These are phyloP conservation scores for Nasonia oneida DNA, from an alignment of 2,888 invertebrate species.

Conservation along the genomic window DNA sequence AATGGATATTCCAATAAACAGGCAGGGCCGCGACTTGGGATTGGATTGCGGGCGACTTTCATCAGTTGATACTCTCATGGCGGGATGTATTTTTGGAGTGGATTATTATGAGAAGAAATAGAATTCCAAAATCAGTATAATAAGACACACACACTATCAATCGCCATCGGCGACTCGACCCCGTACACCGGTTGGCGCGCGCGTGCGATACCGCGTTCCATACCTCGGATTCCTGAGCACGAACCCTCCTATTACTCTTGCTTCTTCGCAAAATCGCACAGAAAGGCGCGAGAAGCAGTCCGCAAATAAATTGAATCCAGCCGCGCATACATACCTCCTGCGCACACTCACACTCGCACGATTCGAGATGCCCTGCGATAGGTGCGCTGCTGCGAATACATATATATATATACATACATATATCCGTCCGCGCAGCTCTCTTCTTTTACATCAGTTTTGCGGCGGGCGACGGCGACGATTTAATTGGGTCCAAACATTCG, in stretches of 20 bases:
- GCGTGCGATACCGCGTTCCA: neutral
- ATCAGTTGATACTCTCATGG: neutral
- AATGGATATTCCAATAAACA: slow-evolving; percentile 2
- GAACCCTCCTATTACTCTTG: neutral
- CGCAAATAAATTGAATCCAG: slow-evolving; percentile 24
- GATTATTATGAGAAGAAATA: too few species aligned
- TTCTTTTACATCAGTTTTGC: slow-evolving; percentile 45
- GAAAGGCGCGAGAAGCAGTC: slow-evolving; percentile 6
- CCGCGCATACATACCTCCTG: neutral
- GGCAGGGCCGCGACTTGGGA: neutral
- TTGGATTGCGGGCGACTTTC: neutral
- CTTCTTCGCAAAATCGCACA: neutral
- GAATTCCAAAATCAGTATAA: too few species aligned
- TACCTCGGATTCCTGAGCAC: slow-evolving; percentile 35
- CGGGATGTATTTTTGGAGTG: neutral
- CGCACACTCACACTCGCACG: neutral
- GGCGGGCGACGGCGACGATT: slow-evolving; percentile 54
- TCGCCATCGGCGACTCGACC: neutral
- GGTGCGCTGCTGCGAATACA: neutral
- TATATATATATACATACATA: neutral
- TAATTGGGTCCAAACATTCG: slow-evolving; percentile 68
- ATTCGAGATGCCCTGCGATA: too few species aligned
- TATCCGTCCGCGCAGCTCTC: slow-evolving; percentile 22
- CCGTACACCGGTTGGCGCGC: neutral
- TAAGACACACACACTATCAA: slow-evolving; percentile 19